A percentile compares a stretch with the other conserved stretches of the same genome.
phyloP scores from a whole-genome alignment of 2,888 invertebrate species.

The Lingula anatina region DNA sequence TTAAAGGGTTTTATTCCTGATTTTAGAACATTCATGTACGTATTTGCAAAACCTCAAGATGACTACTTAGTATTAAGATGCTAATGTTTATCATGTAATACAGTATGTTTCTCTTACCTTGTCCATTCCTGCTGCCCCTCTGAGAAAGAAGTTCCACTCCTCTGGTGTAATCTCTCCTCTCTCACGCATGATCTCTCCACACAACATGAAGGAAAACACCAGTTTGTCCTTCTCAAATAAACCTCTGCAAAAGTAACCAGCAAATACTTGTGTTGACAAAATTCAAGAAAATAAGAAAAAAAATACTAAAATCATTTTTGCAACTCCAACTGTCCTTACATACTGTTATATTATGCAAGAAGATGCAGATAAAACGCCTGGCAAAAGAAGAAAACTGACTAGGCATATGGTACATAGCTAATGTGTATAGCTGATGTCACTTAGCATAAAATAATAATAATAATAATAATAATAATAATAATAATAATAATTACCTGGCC shows the following conservation, averaged over 20 bases:
- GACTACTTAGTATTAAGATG: too few relatives aligned
- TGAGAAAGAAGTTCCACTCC: constrained; percentile 75
- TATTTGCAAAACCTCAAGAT: too few relatives aligned
- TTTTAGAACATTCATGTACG: too few relatives aligned
- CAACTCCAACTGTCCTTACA: too few relatives aligned
- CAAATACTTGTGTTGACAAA: background rate
- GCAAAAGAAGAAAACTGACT: background rate
- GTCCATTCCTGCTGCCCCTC: constrained; percentile 59
- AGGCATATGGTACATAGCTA: background rate
- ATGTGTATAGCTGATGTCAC: background rate
- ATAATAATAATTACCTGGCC: constrained; percentile 38
- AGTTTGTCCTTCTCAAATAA: constrained; percentile 54
- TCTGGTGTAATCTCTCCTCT: constrained; percentile 59
- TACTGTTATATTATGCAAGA: background rate
- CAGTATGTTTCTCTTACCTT: too few relatives aligned
- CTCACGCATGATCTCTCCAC: constrained; percentile 69
- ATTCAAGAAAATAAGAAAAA: too few relatives aligned
- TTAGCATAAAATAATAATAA: too few relatives aligned
- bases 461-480: too few relatives aligned
- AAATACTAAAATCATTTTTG: too few relatives aligned
- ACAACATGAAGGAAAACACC: constrained; percentile 63
- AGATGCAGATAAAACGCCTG: constrained; percentile 1
- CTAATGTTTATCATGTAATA: too few relatives aligned
- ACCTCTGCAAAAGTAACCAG: constrained; percentile 30
- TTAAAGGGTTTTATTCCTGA: too few relatives aligned